Base-by-base conservation (phyloP, 1,140 invertebrate genomes). In the Drosophila virilis region DNA sequence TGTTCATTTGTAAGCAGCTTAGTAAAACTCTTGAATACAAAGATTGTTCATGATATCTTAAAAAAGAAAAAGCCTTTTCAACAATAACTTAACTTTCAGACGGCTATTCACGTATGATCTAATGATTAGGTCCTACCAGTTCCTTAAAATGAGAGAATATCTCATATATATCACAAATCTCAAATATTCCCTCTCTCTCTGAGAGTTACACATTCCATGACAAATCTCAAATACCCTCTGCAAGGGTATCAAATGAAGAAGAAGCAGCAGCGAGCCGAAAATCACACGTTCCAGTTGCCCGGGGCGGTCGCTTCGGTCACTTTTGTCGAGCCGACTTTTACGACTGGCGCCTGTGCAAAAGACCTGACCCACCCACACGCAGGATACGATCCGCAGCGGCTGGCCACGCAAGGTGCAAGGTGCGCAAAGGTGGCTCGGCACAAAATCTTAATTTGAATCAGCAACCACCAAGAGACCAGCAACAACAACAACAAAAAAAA, bases 321-420 rank as follows among this genome's bases (percentile, higher is more conserved):
- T 37, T 57, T 59, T 68, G 66, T 68, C 67, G 32, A 54, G 74
- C 74, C 78, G 78, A 62, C 67, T 89, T 89, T 89, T 89, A 89
- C 71, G 68, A 84, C 84, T 89, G 84, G 84, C 84, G 84, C 84
- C 84, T 84, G 50, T 54, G 84, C 80, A 89, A 89, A 89, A 70
- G 84, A 89, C 84, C 74, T 74, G 70, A 77, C 70, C 84, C 84
- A 86, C 83, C 84, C 80, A 77, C 70, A 37, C 59, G 46, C 76
- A 57, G 55, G 45, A 58, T 69, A 62, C 46, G 40, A 15, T 69
- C 50, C 54, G 55, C 61, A 12, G 42, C 28, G 8, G n/a, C 37
- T 33, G 64, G 28, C 52, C 15, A 17, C 6, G 50, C 52, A 51
- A 58, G 42, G 37, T 57, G 51, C 60, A 50, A 67, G 50, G 50